Evolutionary conservation across 2,113 vertebrate species (phyloP), one percentile per base, ranked within the genome.

Genomic region (Phodopus roborovskii): DNA sequence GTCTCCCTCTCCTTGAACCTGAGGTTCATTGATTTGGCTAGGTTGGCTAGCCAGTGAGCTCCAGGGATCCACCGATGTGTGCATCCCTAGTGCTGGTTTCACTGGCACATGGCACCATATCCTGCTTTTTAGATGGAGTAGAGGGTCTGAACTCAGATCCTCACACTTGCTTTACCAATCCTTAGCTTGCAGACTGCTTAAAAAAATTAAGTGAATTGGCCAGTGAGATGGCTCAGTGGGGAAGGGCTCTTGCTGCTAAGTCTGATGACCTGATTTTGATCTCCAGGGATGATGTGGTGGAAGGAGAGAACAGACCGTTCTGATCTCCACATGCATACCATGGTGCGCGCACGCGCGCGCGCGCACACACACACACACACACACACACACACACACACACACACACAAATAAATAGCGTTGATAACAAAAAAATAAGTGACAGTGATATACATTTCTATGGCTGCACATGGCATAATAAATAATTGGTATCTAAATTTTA

Each of bases 361-460:
- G 58, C 2, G 58, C 56, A 82, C 7, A 82, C 7, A 84, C 12
- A 45, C 19, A 20, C 60, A 84, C 0, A 48, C 13, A 10, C n/a
- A 82, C 5, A 82, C 56, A 82, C 7, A 82, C 7, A 84, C 12
- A 45, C 19, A 20, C 0, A 48, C 13, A 10, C n/a, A 82, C 5
- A 82, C 56, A 82, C 7, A 84, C 12, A 45, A 19, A 20, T 39
- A 84, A 66, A 45, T 45, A 85, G 66, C 66, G 22, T 22, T 33
- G 39, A 85, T 48, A 85, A 39, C 79, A 84, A 66, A 64, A 64
- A 42, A 84, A 84, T 62, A 71, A 95, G 7, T 92, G 84, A 93
- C 91, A 33, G 26, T 30, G 8, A 88, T 84, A 58, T 1, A 10
- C 1, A 28, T 68, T 92, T 95, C 83, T 42, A 48, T 95, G 56